Percentiles rank a stretch among this genome's conserved stretches.
Conservation (phyloP, 2,113 vertebrate species). For the Plotosus lineatus region DNA sequence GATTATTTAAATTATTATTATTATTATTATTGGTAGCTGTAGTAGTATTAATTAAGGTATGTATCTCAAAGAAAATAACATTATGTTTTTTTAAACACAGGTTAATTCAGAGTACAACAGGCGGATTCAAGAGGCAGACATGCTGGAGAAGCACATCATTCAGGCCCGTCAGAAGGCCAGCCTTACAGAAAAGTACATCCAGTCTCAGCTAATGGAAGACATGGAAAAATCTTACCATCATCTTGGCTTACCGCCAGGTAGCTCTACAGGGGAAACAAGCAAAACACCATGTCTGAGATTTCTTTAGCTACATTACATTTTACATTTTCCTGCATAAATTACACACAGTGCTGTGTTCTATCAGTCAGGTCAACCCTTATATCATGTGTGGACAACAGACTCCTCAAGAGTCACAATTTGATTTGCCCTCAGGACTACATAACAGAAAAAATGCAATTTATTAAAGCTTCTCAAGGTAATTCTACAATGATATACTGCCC, state of each 20-base stretch:
- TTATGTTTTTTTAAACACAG: conserved; percentile 60
- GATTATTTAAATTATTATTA: no score
- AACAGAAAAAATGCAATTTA: conserved; percentile 56
- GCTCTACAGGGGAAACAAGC: not conserved
- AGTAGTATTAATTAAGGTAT: no score
- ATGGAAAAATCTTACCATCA: conserved; percentile 52
- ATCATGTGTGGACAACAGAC: conserved; percentile 77
- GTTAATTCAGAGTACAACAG: conserved; percentile 67
- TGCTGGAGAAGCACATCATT: conserved; percentile 80
- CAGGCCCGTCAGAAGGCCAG: conserved; percentile 73
- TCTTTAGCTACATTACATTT: not conserved
- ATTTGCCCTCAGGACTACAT: conserved; percentile 84
- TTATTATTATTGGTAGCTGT: no score
- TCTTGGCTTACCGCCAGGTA: conserved; percentile 77
- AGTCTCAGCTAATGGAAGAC: conserved; percentile 55
- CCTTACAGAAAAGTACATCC: conserved; percentile 67
- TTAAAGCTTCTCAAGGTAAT: conserved; percentile 78
- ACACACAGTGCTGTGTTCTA: conserved; percentile 20
- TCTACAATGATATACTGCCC: not conserved
- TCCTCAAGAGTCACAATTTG: conserved; percentile 79
- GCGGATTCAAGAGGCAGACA: conserved; percentile 69
- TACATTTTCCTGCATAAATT: not conserved
- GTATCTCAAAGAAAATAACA: not conserved
- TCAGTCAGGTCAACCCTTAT: conserved; percentile 78
- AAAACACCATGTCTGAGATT: not conserved